Evolutionary conservation across 2,113 vertebrate genomes (phyloP), one percentile per base, ranked within the genome.

Genomic region (Montifringilla adamsi): DNA sequence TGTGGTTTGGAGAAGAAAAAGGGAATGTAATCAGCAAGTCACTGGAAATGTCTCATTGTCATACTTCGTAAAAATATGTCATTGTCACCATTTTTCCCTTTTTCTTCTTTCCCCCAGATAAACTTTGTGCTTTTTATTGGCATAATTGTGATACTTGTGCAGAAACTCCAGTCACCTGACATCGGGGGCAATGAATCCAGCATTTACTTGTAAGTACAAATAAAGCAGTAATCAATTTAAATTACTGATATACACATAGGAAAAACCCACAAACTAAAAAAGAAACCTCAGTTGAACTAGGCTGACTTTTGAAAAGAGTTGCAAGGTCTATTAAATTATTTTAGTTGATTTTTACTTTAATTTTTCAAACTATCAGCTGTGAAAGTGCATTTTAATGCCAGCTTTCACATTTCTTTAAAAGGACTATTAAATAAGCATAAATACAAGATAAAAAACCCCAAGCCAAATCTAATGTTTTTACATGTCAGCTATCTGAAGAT

Each of bases 131-230:
- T 99, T 83, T 99, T 99, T 86, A 97, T 99, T 24, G 99, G 99
- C 86, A 99, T 99, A 82, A 99, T 99, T 67, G 98, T 99, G 90
- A 99, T 99, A 95, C 98, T 99, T n/a, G 99, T 99, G 62, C 99
- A 99, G 98, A 99, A 99, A 94, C 98, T 99, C 52, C 99, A 99
- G 96, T 99, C 99, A 3, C 99, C 99, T 59, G 99, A 99, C 87
- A 99, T 99, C 1, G 99, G 99, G 62, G 99, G 99, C 77, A 99
- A 99, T 4, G 99, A 99, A 89, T 99, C 99, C 59, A 99, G 99
- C 97, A 99, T 99, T 97, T 99, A 99, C 95, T 99, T 99, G 99
- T 99, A 98, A 99, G 99, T 99, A 96, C 84, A 87, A 62, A 80
- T 53, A 43, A 83, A 93, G 18, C 59, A 94, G 43, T 53, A 49